phyloP scores from a whole-genome alignment of 1,140 invertebrate genomes.

The Apis laboriosa region DNA sequence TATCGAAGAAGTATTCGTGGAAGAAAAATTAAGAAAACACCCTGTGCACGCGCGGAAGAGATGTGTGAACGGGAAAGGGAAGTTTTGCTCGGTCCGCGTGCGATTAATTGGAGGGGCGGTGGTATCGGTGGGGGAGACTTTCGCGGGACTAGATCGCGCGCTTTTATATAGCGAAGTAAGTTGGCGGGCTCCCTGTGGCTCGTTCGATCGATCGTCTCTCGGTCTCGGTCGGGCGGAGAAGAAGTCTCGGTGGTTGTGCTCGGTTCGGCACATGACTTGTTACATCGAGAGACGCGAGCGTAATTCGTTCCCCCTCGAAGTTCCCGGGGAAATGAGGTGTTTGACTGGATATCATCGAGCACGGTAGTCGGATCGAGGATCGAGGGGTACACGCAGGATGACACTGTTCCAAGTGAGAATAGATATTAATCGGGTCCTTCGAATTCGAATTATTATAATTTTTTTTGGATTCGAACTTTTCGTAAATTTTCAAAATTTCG shows the following conservation, averaged over 20 bases:
- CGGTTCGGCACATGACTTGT: background rate
- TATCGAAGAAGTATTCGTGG: too few relatives aligned
- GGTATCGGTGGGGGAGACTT: slow-evolving; percentile 34
- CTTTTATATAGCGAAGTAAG: slow-evolving; percentile 16
- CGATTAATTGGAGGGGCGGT: slow-evolving; percentile 36
- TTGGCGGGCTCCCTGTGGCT: background rate
- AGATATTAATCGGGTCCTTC: background rate
- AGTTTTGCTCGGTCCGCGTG: slow-evolving; percentile 12
- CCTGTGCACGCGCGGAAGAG: background rate
- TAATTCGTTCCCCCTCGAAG: too few relatives aligned
- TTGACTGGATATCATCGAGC: background rate
- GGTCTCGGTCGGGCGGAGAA: background rate
- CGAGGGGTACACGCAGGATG: slow-evolving; percentile 9
- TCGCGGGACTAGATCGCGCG: slow-evolving; percentile 38
- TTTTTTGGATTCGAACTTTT: too few relatives aligned
- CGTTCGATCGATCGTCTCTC: slow-evolving; percentile 8
- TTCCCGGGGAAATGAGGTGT: slow-evolving; percentile 29
- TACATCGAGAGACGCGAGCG: background rate
- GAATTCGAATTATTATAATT: too few relatives aligned
- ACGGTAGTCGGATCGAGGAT: slow-evolving; percentile 13
- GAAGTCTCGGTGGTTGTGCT: background rate
- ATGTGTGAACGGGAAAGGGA: slow-evolving; percentile 5
- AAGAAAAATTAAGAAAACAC: too few relatives aligned
- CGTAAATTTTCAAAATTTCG: too few relatives aligned
- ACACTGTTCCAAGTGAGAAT: slow-evolving; percentile 32